A percentile compares a stretch with the other conserved stretches of the same genome.
These are phyloP conservation scores for Stegastes partitus DNA, from an alignment of 2,113 vertebrate species.

Conservation along the genomic window DNA sequence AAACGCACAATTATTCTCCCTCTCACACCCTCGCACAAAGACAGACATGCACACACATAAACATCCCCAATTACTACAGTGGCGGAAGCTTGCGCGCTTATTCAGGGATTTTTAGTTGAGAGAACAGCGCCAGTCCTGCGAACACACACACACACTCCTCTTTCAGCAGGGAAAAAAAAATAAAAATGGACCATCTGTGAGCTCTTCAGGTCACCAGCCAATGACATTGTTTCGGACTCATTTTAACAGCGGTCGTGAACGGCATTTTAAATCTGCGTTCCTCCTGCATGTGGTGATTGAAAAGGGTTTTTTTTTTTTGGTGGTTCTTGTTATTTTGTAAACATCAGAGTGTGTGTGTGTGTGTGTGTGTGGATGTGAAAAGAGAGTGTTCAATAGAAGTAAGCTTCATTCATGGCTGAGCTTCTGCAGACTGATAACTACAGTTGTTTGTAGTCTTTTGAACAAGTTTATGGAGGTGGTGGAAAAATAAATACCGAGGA, in stretches of 20 bases:
- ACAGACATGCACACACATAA: constrained; percentile 20
- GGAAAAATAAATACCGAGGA: background rate
- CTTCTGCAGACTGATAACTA: background rate
- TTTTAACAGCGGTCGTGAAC: constrained; percentile 47
- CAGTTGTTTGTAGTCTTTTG: constrained; percentile 1
- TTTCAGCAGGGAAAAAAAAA: constrained; percentile 54
- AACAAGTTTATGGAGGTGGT: background rate
- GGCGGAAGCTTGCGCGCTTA: constrained; percentile 42
- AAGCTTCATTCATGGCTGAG: background rate
- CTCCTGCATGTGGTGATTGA: constrained; percentile 15
- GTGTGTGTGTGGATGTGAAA: constrained; percentile 14
- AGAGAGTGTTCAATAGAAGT: background rate
- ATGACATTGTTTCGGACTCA: constrained; percentile 41
- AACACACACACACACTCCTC: constrained; percentile 34
- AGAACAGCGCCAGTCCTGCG: constrained; percentile 40
- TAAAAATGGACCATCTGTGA: constrained; percentile 67
- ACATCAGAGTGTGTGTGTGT: constrained; percentile 16
- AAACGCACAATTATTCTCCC: constrained; percentile 37
- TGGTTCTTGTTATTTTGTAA: constrained; percentile 37
- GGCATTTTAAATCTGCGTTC: constrained; percentile 38
- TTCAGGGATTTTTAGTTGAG: constrained; percentile 41
- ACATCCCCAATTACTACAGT: constrained; percentile 32
- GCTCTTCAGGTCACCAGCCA: constrained; percentile 64
- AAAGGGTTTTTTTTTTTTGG: constrained; percentile 35
- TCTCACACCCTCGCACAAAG: background rate